Evolutionary conservation across 2,113 vertebrate species (phyloP), one percentile per base, ranked within the genome.

Genomic region (Cricetomys ansorgei): DNA sequence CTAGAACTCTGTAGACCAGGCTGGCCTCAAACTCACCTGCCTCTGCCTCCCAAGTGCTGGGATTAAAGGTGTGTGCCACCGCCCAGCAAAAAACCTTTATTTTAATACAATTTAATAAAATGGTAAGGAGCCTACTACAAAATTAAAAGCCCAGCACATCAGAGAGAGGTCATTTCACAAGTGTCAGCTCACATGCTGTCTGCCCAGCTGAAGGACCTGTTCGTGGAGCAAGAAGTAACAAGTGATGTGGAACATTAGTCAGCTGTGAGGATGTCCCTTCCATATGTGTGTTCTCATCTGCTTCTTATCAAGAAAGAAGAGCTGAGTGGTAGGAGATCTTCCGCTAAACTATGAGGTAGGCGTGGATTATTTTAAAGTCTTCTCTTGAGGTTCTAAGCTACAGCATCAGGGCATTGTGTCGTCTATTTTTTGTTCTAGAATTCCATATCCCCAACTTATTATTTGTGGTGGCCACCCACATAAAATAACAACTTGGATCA

Each of bases 181-280:
- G 45, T 67, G 23, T 64, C 57, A 31, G 53, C 37, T 92, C 75
- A 85, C 4, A 7, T 89, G 91, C 73, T 64, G 0, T 89, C 50
- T 70, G 50, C 17, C 86, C 25, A 53, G 4, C 84, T 64, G 34
- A 62, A 88, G 88, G 73, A 45, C 17, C 3, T 27, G 23, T 57
- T 85, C 72, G 16, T 67, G 43, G 59, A 76, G 25, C 43, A 86
- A 65, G 40, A 64, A 57, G 62, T 90, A 25, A 48, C 94, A 73
- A 89, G 40, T 77, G 50, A n/a, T 40, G 23, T 90, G 75, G 48
- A 85, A 3, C 45, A 5, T 84, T 76, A 80, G 95, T 53, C 40
- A 83, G 69, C 55, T 59, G 70, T 73, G 55, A 76, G 73, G 86
- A 64, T 65, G 64, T 84, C 45, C 55, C 88, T 96, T 92, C 86